Evolutionary conservation across 2,797 vertebrate species (phyloP), one percentile per base, ranked within the genome.

Genomic region (Gastrophryne carolinensis): DNA sequence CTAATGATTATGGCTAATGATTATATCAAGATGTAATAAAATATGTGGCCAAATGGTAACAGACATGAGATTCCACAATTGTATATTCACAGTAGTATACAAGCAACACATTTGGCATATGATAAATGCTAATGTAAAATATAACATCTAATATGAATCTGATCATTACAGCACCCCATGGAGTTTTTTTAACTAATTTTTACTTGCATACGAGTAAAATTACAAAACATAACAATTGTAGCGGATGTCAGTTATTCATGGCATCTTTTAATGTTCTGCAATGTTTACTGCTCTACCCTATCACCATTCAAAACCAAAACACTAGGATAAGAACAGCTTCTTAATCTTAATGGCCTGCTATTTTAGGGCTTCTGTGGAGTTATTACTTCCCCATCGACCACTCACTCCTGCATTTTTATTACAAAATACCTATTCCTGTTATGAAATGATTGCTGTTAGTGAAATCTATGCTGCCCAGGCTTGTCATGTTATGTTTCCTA

Each of bases 281-380:
- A 21, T 66, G 47, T 49, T 34, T 52, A 65, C 50, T 34, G 10
- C 19, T 10, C 63, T 24, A n/a, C 19, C 47, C 7, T 35, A 19
- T n/a, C 47, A 29, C n/a, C 44, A 57, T 56, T 37, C 13, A 39
- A 34, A 56, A 68, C 23, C 21, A 64, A 64, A 37, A 29, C 62
- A 47, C 62, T 64, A 47, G 4, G 26, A 29, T 29, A 29, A 64
- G 49, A 66, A 52, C 35, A 35, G 63, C 34, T 32, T 66, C 63
- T 66, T 35, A 24, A 52, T 35, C 52, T 66, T 66, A 66, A 66
- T 66, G 34, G 35, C 47, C 47, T 66, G 23, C 21, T 66, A 66
- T 52, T 52, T 32, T 66, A 35, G 6, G 15, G 44, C 29, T 35
- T 66, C 44, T 52, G 29, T 30, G 34, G 44, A 5, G 19, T 66